Base-by-base conservation (phyloP, 2,113 vertebrate genomes). In the Lophotis ruficrista region DNA sequence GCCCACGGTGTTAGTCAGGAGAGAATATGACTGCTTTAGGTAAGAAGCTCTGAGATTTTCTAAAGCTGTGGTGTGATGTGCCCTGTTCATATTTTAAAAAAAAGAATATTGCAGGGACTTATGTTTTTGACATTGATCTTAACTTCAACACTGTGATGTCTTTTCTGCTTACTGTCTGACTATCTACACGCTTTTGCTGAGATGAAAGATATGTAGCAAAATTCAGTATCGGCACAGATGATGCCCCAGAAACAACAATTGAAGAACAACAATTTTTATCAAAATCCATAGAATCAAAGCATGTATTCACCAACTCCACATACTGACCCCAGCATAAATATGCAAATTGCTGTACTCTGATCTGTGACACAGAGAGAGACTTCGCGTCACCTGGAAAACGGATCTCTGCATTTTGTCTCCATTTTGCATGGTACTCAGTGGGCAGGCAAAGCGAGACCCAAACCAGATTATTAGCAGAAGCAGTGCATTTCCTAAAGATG, bases 1-100 rank as follows among this genome's bases (percentile, higher is more conserved):
- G 18, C 38, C 5, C 3, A 0, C 3, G 2, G 41, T 75, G 30
- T 56, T 33, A 43, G 21, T 31, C 41, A n/a, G n/a, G 20, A 62
- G 47, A 28, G 22, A 80, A 38, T 7, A 20, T 27, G 7, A 18
- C 23, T 38, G 7, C 0, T 68, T 24, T 45, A 41, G n/a, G 10
- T 24, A n/a, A 82, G 43, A 64, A 82, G 14, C 23, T 62, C 64
- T 71, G 37, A 47, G 43, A 64, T 71, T 81, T 75, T 56, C 30
- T 30, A 38, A 85, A 25, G 23, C 38, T 81, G 6, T 37, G 27
- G 6, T n/a, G 9, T 38, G 17, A 24, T 43, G 12, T 62, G 10
- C 3, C 14, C 23, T 60, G 31, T 41, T 84, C 25, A 28, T 5
- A 1, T 30, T 58, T 66, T 58, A 53, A 16, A 3, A 27, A 23